These are phyloP conservation scores for Reinhardtius hippoglossoides DNA, from an alignment of 2,113 vertebrate genomes.

Conservation along the genomic window DNA sequence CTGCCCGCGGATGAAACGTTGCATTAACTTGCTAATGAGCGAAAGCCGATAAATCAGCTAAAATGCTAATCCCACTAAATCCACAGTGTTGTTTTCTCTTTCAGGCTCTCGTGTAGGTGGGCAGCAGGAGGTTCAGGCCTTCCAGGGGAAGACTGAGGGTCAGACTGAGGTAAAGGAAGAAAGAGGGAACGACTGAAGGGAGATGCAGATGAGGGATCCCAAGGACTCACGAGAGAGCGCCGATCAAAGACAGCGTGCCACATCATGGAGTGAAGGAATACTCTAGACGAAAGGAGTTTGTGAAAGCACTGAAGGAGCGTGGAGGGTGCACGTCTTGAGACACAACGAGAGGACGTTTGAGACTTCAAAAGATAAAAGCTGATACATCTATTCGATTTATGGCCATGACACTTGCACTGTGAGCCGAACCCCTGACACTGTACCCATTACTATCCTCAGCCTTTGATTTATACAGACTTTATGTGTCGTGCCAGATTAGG, in stretches of 20 bases:
- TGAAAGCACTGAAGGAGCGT: conserved; percentile 6
- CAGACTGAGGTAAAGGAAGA: conserved; percentile 39
- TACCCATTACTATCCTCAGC: background rate
- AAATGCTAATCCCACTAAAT: conserved; percentile 64
- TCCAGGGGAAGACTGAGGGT: conserved; percentile 51
- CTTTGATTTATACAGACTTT: too few relatives aligned
- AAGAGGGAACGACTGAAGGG: conserved; percentile 3
- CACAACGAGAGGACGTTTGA: conserved; percentile 14
- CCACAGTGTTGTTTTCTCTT: conserved; percentile 34
- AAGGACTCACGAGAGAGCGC: conserved; percentile 19
- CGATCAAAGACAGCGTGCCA: conserved; percentile 39
- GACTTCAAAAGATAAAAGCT: conserved; percentile 13
- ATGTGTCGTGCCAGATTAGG: too few relatives aligned
- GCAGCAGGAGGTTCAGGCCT: conserved; percentile 23
- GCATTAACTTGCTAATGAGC: conserved; percentile 51
- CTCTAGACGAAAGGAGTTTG: conserved; percentile 5
- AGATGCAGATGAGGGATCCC: conserved; percentile 35
- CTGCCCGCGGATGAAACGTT: conserved; percentile 32
- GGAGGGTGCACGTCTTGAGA: background rate
- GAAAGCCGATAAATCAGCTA: conserved; percentile 47
- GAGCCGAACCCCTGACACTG: background rate
- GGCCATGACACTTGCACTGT: background rate
- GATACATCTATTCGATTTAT: too few relatives aligned
- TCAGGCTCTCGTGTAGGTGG: conserved; percentile 23
- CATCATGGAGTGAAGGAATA: conserved; percentile 28